Evolutionary conservation across 2,797 vertebrate genomes (phyloP).

Genomic region (Glyptemys insculpta): DNA sequence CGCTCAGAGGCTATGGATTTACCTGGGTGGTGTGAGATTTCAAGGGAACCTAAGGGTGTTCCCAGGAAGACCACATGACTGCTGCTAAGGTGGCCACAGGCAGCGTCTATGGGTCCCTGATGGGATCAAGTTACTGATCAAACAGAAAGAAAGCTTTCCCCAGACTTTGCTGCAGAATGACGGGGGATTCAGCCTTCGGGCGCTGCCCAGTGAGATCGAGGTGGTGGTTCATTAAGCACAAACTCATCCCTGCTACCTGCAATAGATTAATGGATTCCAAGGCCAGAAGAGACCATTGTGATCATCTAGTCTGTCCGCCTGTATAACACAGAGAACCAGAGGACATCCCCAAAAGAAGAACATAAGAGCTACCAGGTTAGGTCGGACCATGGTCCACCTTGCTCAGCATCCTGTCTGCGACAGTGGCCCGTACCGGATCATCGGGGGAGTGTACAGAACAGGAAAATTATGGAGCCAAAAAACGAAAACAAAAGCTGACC

Average conservation of each 20-base stretch:
- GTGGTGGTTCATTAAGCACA: not conserved
- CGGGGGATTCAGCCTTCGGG: accelerated
- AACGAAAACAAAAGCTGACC: not conserved
- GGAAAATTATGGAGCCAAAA: too few relatives aligned
- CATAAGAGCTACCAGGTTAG: too few relatives aligned
- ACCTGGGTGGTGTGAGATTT: not conserved
- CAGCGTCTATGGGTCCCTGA: accelerated
- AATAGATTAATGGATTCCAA: accelerated
- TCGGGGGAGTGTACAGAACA: too few relatives aligned
- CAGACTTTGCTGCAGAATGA: accelerated
- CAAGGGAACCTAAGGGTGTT: not conserved
- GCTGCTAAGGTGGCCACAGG: not conserved
- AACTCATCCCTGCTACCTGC: accelerated
- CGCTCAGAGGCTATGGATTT: not conserved
- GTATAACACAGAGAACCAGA: too few relatives aligned
- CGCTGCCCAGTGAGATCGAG: accelerated
- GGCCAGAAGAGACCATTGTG: accelerated
- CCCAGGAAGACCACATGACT: not conserved
- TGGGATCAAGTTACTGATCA: not conserved
- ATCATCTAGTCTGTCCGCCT: too few relatives aligned
- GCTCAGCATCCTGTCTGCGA: too few relatives aligned
- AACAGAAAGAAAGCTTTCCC: not conserved
- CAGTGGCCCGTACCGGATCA: too few relatives aligned
- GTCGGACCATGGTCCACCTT: too few relatives aligned
- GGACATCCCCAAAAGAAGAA: too few relatives aligned